phyloP scores from a whole-genome alignment of 1,140 invertebrate species.

The Thrips palmi region DNA sequence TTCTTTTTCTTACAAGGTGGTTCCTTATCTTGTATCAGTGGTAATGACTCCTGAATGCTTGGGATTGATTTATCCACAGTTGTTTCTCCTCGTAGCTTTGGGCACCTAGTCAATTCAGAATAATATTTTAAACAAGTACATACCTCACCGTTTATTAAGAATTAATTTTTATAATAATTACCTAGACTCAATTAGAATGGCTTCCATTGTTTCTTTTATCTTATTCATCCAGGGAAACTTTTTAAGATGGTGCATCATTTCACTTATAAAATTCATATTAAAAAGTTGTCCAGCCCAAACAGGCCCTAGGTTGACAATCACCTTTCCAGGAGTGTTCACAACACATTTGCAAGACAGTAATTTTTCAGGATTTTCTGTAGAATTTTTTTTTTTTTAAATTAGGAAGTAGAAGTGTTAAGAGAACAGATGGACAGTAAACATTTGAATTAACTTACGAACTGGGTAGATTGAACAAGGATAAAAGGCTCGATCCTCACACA shows the following conservation, averaged over 20 bases:
- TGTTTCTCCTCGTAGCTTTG: not conserved
- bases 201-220: not conserved
- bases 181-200: constrained; percentile 8
- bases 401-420: no score
- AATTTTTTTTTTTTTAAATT: no score
- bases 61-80: not conserved
- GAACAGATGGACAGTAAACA: no score
- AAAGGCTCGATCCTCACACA: constrained; percentile 24
- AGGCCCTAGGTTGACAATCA: constrained; percentile 8
- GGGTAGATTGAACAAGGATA: no score
- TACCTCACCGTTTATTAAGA: no score
- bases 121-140: not conserved
- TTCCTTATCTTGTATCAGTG: not conserved
- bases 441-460: no score
- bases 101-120: not conserved
- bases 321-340: constrained; percentile 7
- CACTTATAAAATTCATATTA: constrained; percentile 3
- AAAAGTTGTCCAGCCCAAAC: constrained; percentile 11
- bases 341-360: constrained; percentile 10
- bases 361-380: no score
- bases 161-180: constrained; percentile 3
- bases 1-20: not conserved
- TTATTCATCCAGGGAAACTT: not conserved
- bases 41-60: not conserved
- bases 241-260: constrained; percentile 3